phyloP scores from a whole-genome alignment of 2,797 vertebrate species.

The Enteromius trimaculatus region DNA sequence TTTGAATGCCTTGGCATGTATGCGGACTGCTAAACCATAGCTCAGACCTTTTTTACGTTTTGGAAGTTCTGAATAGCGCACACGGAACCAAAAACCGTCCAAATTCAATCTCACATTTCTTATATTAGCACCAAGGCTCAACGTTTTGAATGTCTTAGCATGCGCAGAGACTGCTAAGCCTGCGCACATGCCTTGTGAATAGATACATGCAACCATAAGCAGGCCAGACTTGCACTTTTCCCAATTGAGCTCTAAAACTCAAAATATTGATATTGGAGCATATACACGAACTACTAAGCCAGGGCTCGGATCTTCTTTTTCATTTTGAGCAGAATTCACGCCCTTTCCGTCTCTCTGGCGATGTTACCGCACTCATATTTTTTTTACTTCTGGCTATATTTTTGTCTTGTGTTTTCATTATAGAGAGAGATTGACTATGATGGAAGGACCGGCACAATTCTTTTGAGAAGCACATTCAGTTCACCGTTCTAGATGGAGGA shows the following conservation, averaged over 20 bases:
- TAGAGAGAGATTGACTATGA: slow-evolving; percentile 19
- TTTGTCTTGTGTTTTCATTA: slow-evolving; percentile 20
- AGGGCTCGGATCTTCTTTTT: not conserved
- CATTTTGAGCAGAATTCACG: not conserved
- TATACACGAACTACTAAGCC: not conserved
- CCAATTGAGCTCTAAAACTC: not conserved
- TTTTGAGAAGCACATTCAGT: slow-evolving; percentile 17
- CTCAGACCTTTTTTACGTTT: not conserved
- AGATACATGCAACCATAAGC: not conserved
- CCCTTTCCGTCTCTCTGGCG: not conserved
- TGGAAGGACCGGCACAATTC: slow-evolving; percentile 13
- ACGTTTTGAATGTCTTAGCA: too few species aligned
- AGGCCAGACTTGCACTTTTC: not conserved
- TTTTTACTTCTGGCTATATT: slow-evolving; percentile 19
- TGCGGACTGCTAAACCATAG: not conserved
- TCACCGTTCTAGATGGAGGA: slow-evolving; percentile 25
- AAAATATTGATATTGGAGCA: slow-evolving; percentile 8
- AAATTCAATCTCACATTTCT: not conserved
- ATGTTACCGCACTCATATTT: slow-evolving; percentile 13
- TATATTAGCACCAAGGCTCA: not conserved
- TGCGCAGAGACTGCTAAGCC: not conserved
- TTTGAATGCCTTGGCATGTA: not conserved
- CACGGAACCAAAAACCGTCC: too few species aligned
- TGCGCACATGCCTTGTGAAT: not conserved
- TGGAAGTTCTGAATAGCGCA: not conserved